Evolutionary conservation across 1,140 invertebrate species (phyloP).

Genomic region (Thrips palmi): DNA sequence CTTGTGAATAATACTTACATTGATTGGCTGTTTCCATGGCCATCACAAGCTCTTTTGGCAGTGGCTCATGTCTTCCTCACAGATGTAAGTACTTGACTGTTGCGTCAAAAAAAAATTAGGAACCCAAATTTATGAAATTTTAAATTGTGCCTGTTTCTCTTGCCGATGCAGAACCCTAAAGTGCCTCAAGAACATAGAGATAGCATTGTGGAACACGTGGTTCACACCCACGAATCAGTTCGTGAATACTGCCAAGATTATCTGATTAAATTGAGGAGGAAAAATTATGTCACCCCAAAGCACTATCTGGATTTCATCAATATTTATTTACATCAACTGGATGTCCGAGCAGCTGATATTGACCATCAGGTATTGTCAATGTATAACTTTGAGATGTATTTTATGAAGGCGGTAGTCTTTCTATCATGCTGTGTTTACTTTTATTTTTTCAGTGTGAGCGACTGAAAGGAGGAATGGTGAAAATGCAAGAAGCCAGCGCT

Average conservation of each 20-base stretch:
- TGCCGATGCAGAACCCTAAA: conserved; percentile 26
- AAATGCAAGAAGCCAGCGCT: conserved; percentile 59
- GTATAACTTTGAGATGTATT: too few relatives aligned
- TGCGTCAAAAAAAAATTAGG: conserved; percentile 2
- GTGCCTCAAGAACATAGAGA: conserved; percentile 45
- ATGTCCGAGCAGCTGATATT: conserved; percentile 25
- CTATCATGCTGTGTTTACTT: too few relatives aligned
- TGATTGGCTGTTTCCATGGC: conserved; percentile 88
- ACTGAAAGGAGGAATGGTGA: conserved; percentile 46
- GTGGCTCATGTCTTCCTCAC: conserved; percentile 65
- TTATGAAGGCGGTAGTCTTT: too few relatives aligned
- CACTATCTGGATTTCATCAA: conserved; percentile 76
- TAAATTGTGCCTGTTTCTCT: background rate
- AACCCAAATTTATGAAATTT: background rate
- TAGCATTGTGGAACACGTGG: conserved; percentile 58
- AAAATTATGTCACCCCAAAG: conserved; percentile 76
- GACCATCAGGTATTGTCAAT: conserved; percentile 1
- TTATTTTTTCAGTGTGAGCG: conserved; percentile 37
- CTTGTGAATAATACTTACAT: conserved; percentile 84
- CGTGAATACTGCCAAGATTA: conserved; percentile 53
- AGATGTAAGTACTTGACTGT: conserved; percentile 26
- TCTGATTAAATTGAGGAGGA: conserved; percentile 43
- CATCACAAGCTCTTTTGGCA: conserved; percentile 64
- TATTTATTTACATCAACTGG: conserved; percentile 51
- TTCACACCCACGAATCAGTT: conserved; percentile 60